Evolutionary conservation across 2,113 vertebrate genomes (phyloP), one percentile per base, ranked within the genome.

Genomic region (Peromyscus californicus): DNA sequence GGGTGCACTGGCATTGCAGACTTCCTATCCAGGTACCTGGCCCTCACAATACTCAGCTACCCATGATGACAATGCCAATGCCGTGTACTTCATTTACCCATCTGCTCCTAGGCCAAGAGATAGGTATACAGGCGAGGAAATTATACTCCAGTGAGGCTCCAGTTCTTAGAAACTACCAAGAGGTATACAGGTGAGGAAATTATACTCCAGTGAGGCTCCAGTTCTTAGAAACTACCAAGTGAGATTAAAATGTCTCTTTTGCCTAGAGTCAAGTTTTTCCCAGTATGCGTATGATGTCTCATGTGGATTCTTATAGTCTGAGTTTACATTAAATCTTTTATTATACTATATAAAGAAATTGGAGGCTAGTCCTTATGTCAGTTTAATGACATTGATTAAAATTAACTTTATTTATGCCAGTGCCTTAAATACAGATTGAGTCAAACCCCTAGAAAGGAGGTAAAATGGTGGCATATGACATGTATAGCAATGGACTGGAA

Each of bases 161-260:
- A 33, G 79, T 76, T n/a, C n/a, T n/a, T n/a, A n/a, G n/a, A n/a
- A n/a, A n/a, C n/a, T n/a, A n/a, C n/a, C n/a, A n/a, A n/a, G n/a
- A n/a, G n/a, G n/a, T 90, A 59, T 1, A 88, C 0, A 16, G 87
- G 74, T 80, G 85, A 93, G 57, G 87, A 69, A 89, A 67, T 75
- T 70, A 82, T 59, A 97, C 90, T 82, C 83, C 96, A 96, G 12
- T 0, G 57, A 93, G 83, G 69, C 91, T 75, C 63, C 19, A 33
- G 79, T 76, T 75, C 76, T 88, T 72, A 93, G 91, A 93, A 21
- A 26, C 78, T 59, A 87, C 82, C 69, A 67, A 78, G 75, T 83
- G 57, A 90, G 86, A 67, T 96, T 63, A 91, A 86, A 96, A 85
- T 54, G 75, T 89, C 85, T 89, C 92, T 94, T 19, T 75, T 91